A percentile compares a stretch with the other conserved stretches of the same genome.
phyloP scores from a whole-genome alignment of 2,113 vertebrate genomes.

The Podilymbus podiceps region DNA sequence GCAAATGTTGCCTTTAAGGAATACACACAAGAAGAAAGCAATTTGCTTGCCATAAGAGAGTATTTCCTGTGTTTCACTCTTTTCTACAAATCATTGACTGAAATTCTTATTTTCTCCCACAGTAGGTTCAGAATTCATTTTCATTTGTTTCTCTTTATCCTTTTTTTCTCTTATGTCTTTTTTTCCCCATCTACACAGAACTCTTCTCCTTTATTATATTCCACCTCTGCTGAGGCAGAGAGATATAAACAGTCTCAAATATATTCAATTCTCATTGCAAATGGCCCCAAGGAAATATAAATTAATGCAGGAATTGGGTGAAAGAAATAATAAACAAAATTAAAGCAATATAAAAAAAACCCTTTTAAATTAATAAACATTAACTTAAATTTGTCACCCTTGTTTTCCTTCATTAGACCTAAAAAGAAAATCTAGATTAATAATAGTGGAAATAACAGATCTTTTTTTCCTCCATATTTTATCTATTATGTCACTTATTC shows the following conservation, averaged over 20 bases:
- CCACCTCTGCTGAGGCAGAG: neutral
- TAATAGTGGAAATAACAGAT: neutral
- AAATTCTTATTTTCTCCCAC: neutral
- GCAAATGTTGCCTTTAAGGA: neutral
- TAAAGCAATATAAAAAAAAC: neutral
- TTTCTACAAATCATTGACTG: neutral
- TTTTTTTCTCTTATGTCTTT: neutral
- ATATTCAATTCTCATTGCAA: neutral
- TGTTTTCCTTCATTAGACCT: neutral
- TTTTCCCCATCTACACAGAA: neutral
- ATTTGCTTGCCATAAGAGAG: neutral
- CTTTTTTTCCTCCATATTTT: too few species aligned
- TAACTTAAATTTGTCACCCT: neutral
- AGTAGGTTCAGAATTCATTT: neutral
- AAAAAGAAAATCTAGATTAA: neutral
- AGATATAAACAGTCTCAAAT: neutral
- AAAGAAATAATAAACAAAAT: neutral
- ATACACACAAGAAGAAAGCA: neutral
- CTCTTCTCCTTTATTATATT: neutral
- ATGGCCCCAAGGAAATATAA: neutral
- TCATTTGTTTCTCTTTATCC: neutral
- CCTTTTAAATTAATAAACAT: neutral
- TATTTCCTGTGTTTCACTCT: neutral
- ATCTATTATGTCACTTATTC: neutral
- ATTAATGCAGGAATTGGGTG: neutral